phyloP scores from a whole-genome alignment of 1,140 invertebrate species.

The Meloidogyne chitwoodi region DNA sequence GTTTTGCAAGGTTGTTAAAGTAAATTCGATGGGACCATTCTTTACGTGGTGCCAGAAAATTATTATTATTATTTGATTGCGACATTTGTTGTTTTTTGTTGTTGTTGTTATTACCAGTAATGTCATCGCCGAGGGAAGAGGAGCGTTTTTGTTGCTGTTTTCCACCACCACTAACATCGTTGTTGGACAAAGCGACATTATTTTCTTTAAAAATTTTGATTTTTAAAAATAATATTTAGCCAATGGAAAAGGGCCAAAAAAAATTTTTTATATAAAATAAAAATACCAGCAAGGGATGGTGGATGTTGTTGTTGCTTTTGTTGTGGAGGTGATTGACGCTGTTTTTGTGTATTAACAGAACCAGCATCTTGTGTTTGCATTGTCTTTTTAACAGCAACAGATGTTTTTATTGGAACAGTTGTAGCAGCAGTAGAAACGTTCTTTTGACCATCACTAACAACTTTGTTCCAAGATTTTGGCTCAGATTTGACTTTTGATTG shows the following conservation, averaged over 20 bases:
- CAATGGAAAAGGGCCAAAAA: too few species aligned
- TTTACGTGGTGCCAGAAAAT: constrained; percentile 3
- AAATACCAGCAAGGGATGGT: not conserved
- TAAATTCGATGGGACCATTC: constrained; percentile 17
- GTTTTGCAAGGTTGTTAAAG: constrained; percentile 10
- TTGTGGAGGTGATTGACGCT: not conserved
- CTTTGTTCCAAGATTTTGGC: not conserved
- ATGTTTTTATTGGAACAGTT: not conserved
- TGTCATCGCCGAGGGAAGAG: not conserved
- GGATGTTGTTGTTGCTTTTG: not conserved
- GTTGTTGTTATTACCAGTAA: not conserved
- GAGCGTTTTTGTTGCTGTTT: not conserved
- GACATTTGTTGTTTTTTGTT: constrained; percentile 3
- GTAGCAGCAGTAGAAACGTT: not conserved
- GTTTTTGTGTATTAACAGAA: not conserved
- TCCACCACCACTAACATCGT: not conserved
- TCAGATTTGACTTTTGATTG: not conserved
- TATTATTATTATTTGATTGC: not conserved
- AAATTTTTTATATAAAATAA: too few species aligned
- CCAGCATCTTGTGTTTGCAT: not conserved
- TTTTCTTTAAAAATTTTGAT: not conserved
- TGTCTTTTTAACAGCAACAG: not conserved
- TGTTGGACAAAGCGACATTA: not conserved
- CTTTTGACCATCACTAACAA: not conserved
- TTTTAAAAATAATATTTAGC: too few species aligned